Percentiles rank a stretch among this genome's conserved stretches.
These are phyloP conservation scores for Galerucella pusilla DNA, from an alignment of 2,888 invertebrate genomes.

Conservation along the genomic window DNA sequence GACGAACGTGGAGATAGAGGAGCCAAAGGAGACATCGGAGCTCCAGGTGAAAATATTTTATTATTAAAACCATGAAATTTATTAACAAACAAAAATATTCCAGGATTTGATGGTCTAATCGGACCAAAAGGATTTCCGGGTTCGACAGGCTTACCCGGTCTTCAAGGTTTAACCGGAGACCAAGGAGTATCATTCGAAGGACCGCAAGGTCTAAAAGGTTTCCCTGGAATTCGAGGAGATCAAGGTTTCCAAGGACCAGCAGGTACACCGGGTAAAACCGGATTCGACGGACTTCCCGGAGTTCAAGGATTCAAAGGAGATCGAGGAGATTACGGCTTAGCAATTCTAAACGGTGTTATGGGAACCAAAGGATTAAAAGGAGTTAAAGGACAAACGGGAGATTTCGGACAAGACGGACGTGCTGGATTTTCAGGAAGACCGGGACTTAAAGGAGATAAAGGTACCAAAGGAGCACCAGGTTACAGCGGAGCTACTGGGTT, in stretches of 20 bases:
- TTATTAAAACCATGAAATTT: not conserved
- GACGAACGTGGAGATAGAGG: constrained; percentile 63
- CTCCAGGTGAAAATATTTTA: constrained; percentile 54
- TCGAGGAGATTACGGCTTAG: constrained; percentile 69
- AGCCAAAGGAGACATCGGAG: constrained; percentile 64
- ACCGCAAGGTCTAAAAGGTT: constrained; percentile 74
- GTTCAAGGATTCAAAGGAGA: constrained; percentile 66
- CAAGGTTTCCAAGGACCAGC: constrained; percentile 72
- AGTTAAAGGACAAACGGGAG: constrained; percentile 62
- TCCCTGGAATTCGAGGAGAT: constrained; percentile 74
- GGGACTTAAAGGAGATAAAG: constrained; percentile 59
- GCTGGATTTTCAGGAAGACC: constrained; percentile 57
- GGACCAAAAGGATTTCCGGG: constrained; percentile 71
- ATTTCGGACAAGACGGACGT: constrained; percentile 62
- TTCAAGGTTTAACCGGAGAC: constrained; percentile 66
- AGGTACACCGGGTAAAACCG: constrained; percentile 57
- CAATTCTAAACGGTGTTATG: constrained; percentile 67
- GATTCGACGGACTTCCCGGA: constrained; percentile 56
- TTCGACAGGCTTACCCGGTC: constrained; percentile 66
- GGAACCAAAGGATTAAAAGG: constrained; percentile 63
- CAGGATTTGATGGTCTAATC: constrained; percentile 64
- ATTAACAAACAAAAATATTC: constrained; percentile 20
- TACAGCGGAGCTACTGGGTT: constrained; percentile 59
- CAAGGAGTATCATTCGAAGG: constrained; percentile 65
- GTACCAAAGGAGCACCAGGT: constrained; percentile 62